Percentiles rank a stretch among this genome's conserved stretches.
These are phyloP conservation scores for Ectropis grisescens DNA, from an alignment of 1,140 invertebrate species.

Conservation along the genomic window DNA sequence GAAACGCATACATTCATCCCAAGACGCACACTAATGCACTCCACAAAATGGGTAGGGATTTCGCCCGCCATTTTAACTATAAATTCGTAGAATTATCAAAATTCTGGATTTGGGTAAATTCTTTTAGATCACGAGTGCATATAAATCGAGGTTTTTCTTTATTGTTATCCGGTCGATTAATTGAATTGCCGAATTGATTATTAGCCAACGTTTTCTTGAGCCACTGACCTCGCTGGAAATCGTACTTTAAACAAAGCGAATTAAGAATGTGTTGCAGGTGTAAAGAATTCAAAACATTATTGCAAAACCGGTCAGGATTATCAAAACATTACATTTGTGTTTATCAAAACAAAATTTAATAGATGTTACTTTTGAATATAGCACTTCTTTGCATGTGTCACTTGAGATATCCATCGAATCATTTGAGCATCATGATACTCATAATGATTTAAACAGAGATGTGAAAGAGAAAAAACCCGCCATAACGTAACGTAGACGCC, in stretches of 20 bases:
- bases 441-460: too few relatives aligned
- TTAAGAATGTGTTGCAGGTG: constrained; percentile 9
- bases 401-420: too few relatives aligned
- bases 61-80: constrained; percentile 24
- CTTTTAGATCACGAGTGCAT: too few relatives aligned
- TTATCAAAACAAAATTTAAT: too few relatives aligned
- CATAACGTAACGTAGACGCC: constrained; percentile 57
- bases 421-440: too few relatives aligned
- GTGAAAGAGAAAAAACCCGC: constrained; percentile 28
- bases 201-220: constrained; percentile 44
- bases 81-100: neutral
- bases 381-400: too few relatives aligned
- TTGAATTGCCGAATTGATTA: constrained; percentile 5
- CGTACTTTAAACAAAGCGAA: constrained; percentile 48
- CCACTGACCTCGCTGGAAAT: constrained; percentile 50
- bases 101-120: too few relatives aligned
- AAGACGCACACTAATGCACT: constrained; percentile 11
- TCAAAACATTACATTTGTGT: too few relatives aligned
- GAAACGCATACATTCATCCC: constrained; percentile 17
- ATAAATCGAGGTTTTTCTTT: too few relatives aligned
- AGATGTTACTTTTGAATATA: too few relatives aligned
- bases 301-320: too few relatives aligned
- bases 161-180: too few relatives aligned
- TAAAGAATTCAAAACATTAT: constrained; percentile 18
- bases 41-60: constrained; percentile 20